phyloP scores from a whole-genome alignment of 2,888 invertebrate genomes.

The Tillus elongatus region DNA sequence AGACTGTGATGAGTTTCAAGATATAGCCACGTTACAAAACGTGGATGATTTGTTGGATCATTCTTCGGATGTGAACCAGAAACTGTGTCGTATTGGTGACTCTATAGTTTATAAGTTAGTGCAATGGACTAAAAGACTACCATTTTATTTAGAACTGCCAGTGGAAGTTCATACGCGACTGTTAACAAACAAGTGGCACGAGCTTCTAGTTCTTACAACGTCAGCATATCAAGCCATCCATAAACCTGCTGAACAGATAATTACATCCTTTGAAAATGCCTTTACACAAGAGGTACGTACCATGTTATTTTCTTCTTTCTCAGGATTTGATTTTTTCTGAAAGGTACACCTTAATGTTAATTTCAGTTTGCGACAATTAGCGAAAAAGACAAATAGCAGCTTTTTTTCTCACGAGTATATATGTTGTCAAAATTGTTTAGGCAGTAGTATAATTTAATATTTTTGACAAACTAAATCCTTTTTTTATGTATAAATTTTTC shows the following conservation, averaged over 20 bases:
- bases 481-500: too few species aligned
- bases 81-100: constrained; percentile 91
- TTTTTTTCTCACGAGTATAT: too few species aligned
- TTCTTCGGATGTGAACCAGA: constrained; percentile 84
- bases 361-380: too few species aligned
- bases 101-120: constrained; percentile 97
- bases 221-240: constrained; percentile 91
- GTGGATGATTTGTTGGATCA: constrained; percentile 84
- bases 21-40: constrained; percentile 86
- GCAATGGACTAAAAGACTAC: constrained; percentile 96
- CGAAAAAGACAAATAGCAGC: too few species aligned
- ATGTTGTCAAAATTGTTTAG: too few species aligned
- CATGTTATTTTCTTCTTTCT: constrained; percentile 13
- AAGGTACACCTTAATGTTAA: too few species aligned
- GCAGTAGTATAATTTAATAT: too few species aligned
- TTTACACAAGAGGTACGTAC: constrained; percentile 9
- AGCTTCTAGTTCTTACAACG: constrained; percentile 85
- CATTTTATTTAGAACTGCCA: constrained; percentile 93
- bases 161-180: constrained; percentile 92
- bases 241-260: constrained; percentile 31
- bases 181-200: constrained; percentile 97
- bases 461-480: too few species aligned
- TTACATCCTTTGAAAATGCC: constrained; percentile 30
- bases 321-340: too few species aligned
- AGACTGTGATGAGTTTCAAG: constrained; percentile 95